Conservation (phyloP, 2,797 vertebrate species). For the Streptopelia turtur region DNA sequence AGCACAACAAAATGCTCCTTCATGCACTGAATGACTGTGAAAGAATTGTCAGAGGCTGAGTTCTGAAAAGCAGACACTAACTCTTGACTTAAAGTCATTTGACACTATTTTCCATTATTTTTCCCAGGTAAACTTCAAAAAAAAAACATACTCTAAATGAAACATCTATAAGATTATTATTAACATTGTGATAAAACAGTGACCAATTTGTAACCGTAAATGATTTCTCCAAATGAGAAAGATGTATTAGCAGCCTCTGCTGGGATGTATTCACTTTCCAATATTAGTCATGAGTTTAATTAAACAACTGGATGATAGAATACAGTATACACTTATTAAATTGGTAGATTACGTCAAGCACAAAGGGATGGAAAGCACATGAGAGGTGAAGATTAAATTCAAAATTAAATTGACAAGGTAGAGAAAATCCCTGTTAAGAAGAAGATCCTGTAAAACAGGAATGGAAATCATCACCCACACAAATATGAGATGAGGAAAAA, state of each 20-base stretch:
- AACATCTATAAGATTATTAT: neutral
- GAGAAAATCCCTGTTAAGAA: neutral
- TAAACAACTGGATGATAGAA: neutral
- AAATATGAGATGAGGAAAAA: neutral
- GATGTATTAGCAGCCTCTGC: neutral
- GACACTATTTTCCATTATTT: neutral
- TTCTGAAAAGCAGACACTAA: neutral
- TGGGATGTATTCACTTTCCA: neutral
- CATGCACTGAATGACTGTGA: accelerated
- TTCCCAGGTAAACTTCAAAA: neutral
- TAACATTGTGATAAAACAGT: neutral
- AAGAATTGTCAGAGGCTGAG: neutral
- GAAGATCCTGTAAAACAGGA: neutral
- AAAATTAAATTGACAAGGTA: neutral
- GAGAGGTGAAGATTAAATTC: conserved; percentile 4
- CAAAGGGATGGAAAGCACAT: neutral
- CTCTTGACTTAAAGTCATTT: neutral
- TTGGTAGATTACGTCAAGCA: neutral
- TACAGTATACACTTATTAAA: neutral
- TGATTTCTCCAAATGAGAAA: conserved; percentile 1
- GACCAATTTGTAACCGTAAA: neutral
- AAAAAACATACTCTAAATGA: neutral
- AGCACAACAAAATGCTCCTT: neutral
- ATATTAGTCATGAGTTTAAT: neutral
- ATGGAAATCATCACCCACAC: neutral